Conservation (phyloP, 2,797 vertebrate species). For the Florisuga fusca region DNA sequence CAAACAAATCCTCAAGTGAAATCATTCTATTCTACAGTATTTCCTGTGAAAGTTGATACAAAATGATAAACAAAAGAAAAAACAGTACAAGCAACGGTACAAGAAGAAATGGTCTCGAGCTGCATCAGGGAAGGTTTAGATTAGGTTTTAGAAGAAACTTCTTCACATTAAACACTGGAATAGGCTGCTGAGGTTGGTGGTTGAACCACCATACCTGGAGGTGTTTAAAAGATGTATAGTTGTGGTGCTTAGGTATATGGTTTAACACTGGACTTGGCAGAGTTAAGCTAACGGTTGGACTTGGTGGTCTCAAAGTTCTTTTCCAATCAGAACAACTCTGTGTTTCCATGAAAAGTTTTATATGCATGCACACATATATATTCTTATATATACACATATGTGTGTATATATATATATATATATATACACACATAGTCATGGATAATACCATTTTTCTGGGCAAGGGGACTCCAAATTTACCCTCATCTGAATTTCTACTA, state of each 20-base stretch:
- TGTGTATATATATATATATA: fast-evolving
- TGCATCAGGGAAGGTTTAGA: too few relatives aligned
- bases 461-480: neutral
- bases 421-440: fast-evolving
- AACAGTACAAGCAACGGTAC: neutral
- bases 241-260: too few relatives aligned
- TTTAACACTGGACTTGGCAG: too few relatives aligned
- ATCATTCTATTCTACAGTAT: neutral
- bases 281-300: too few relatives aligned
- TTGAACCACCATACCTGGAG: too few relatives aligned
- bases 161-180: too few relatives aligned
- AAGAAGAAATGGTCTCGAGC: too few relatives aligned
- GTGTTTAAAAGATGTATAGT: neutral
- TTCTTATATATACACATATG: too few relatives aligned
- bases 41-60: neutral
- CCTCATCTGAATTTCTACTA: neutral
- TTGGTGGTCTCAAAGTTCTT: too few relatives aligned
- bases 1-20: neutral
- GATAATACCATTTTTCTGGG: neutral
- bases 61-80: neutral
- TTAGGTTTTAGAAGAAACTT: too few relatives aligned
- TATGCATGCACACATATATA: fast-evolving
- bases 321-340: too few relatives aligned
- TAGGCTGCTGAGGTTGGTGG: too few relatives aligned
- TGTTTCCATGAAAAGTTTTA: neutral